Percentiles rank a stretch among this genome's conserved stretches.
phyloP scores from a whole-genome alignment of 1,140 invertebrate species.

The Diploscapter pachys region DNA sequence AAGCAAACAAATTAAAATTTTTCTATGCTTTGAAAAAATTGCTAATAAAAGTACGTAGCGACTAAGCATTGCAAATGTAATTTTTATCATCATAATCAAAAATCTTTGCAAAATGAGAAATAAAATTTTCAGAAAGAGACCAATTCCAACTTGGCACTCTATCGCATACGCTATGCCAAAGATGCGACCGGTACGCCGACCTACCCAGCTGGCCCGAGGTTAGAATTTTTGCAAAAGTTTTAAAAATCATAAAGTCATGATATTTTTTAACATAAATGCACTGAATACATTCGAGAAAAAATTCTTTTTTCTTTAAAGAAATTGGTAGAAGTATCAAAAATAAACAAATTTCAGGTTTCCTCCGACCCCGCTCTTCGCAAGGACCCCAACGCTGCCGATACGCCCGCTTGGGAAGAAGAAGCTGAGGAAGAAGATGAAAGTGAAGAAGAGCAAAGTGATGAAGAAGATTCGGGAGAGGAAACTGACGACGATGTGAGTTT shows the following conservation, averaged over 20 bases:
- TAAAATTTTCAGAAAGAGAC: constrained; percentile 67
- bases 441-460: constrained; percentile 55
- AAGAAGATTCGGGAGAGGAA: constrained; percentile 38
- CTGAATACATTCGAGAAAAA: too few relatives aligned
- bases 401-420: constrained; percentile 45
- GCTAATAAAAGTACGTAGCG: too few relatives aligned
- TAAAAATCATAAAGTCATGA: too few relatives aligned
- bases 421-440: constrained; percentile 57
- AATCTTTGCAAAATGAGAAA: too few relatives aligned
- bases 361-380: constrained; percentile 77
- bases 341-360: constrained; percentile 65
- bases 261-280: too few relatives aligned
- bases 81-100: too few relatives aligned
- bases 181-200: constrained; percentile 80
- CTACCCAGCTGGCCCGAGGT: constrained; percentile 78
- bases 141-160: constrained; percentile 88
- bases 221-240: too few relatives aligned
- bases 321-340: too few relatives aligned
- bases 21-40: too few relatives aligned
- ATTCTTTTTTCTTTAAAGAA: too few relatives aligned
- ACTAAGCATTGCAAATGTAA: too few relatives aligned
- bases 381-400: constrained; percentile 62
- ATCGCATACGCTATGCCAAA: constrained; percentile 85
- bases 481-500: constrained; percentile 44
- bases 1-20: too few relatives aligned